Evolutionary conservation across 1,140 invertebrate species (phyloP).

Genomic region (Drepana arcuata): DNA sequence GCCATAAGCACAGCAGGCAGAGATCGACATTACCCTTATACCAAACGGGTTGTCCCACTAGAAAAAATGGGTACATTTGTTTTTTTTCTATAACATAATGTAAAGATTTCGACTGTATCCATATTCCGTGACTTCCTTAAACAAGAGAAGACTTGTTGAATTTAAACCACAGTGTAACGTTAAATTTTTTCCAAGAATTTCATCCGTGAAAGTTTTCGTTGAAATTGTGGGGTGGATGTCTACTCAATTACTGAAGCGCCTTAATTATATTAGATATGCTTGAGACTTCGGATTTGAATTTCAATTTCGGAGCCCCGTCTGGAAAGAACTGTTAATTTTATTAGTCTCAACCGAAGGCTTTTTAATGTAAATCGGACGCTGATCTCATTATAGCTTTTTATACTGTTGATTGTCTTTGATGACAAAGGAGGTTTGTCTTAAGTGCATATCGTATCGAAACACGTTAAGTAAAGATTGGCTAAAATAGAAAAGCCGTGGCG

Average conservation of each 20-base stretch:
- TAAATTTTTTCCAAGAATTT: constrained; percentile 3
- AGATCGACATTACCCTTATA: no score
- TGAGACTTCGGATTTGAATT: constrained; percentile 60
- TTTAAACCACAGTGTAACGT: constrained; percentile 23
- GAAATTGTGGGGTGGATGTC: constrained; percentile 44
- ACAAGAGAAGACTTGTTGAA: no score
- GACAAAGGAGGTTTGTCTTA: no score
- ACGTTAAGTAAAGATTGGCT: no score
- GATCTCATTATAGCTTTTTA: constrained; percentile 28
- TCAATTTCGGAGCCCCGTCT: constrained; percentile 52
- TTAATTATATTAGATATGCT: constrained; percentile 67
- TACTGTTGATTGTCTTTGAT: not conserved
- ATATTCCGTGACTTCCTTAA: no score
- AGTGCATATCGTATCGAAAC: no score
- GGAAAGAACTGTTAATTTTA: constrained; percentile 64
- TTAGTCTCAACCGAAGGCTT: constrained; percentile 51
- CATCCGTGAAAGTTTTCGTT: constrained; percentile 21
- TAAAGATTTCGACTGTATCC: no score
- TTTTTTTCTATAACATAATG: no score
- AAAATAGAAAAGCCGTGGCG: no score
- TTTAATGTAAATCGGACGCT: constrained; percentile 56
- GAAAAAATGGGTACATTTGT: no score
- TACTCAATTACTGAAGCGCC: constrained; percentile 59
- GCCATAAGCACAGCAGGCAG: no score
- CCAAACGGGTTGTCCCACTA: no score